Conservation (phyloP, 2,888 invertebrate species). For the Eristalinus aeneus region DNA sequence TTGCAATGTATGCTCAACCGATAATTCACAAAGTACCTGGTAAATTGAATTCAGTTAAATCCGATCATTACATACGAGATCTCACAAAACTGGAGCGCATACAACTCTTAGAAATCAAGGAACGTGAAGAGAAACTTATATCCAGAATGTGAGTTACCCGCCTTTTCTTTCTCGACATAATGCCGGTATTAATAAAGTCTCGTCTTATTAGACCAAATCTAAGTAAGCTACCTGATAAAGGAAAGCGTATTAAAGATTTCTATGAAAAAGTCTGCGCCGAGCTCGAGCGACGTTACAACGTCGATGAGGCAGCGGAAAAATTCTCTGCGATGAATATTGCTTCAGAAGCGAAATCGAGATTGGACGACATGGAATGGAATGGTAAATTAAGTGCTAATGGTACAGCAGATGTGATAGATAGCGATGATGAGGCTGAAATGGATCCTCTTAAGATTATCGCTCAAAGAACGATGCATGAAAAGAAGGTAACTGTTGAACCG, state of each 20-base stretch:
- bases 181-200: not conserved
- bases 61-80: conserved; percentile 75
- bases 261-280: conserved; percentile 76
- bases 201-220: conserved; percentile 73
- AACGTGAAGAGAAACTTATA: conserved; percentile 77
- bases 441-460: conserved; percentile 79
- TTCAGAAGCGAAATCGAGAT: conserved; percentile 73
- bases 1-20: conserved; percentile 66
- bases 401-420: conserved; percentile 76
- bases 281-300: conserved; percentile 75
- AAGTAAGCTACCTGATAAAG: conserved; percentile 78
- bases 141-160: conserved; percentile 76
- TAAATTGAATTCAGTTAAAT: conserved; percentile 72
- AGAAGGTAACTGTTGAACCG: conserved; percentile 74
- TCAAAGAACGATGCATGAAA: conserved; percentile 77
- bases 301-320: conserved; percentile 76
- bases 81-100: conserved; percentile 74
- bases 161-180: not conserved
- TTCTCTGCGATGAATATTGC: conserved; percentile 79
- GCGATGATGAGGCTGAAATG: conserved; percentile 78
- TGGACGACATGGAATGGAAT: conserved; percentile 78
- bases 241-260: conserved; percentile 76
- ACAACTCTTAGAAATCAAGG: conserved; percentile 77
- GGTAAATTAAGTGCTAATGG: conserved; percentile 68
- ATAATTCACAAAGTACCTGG: conserved; percentile 75